A percentile compares a stretch with the other conserved stretches of the same genome.
phyloP scores from a whole-genome alignment of 2,113 vertebrate species.

The Amazona vittata region DNA sequence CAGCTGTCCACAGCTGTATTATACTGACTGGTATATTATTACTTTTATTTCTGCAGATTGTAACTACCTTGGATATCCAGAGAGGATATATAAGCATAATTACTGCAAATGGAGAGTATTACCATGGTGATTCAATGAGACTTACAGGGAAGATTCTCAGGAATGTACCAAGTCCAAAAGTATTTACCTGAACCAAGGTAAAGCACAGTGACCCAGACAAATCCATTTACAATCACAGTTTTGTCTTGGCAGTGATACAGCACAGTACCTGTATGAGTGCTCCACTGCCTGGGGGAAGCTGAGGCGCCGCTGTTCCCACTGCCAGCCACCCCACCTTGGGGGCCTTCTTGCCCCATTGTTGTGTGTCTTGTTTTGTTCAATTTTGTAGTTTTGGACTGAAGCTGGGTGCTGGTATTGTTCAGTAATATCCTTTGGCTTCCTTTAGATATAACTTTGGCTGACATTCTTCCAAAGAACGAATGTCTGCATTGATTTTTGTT shows the following conservation, averaged over 20 bases:
- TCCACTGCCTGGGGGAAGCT: not conserved
- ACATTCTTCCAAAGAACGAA: not conserved
- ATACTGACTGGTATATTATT: not conserved
- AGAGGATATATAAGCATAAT: not conserved
- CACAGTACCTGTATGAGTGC: not conserved
- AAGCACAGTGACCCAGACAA: not conserved
- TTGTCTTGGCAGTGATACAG: not conserved
- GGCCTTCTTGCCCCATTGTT: not conserved
- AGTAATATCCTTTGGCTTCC: not conserved
- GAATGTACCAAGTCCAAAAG: not conserved
- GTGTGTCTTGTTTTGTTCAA: not conserved
- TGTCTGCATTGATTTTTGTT: not conserved
- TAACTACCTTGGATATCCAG: not conserved
- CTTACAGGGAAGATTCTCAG: not conserved
- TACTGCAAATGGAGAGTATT: conserved; percentile 9
- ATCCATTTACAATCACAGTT: not conserved
- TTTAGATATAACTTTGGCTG: not conserved
- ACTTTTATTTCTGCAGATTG: conserved; percentile 1
- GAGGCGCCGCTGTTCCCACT: not conserved
- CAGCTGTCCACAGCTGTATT: not conserved
- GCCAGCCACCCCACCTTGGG: not conserved
- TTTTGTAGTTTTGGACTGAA: not conserved
- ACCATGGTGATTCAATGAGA: not conserved
- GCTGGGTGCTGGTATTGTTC: not conserved
- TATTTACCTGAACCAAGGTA: not conserved